These are phyloP conservation scores for Thamnaconus septentrionalis DNA, from an alignment of 2,113 vertebrate species.

Conservation along the genomic window DNA sequence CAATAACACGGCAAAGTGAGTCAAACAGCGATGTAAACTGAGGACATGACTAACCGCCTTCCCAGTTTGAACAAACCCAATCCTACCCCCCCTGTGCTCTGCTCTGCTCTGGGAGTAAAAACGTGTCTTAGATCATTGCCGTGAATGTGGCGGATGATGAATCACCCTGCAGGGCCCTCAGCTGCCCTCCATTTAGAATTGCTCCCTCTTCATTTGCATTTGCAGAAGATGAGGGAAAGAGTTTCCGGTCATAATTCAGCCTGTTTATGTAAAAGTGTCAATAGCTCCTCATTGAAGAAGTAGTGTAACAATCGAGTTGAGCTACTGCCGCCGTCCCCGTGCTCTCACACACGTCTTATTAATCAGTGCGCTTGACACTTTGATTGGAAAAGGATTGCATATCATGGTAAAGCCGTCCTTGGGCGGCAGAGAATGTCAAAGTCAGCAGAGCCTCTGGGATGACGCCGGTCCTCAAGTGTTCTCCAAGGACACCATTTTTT, in stretches of 20 bases:
- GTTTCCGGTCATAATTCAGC: slow-evolving; percentile 35
- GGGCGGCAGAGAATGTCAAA: slow-evolving; percentile 21
- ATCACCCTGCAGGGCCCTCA: slow-evolving; percentile 21
- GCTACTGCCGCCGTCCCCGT: neutral
- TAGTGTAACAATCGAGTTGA: slow-evolving; percentile 4
- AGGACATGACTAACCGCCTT: slow-evolving; percentile 1
- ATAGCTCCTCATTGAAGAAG: slow-evolving; percentile 17
- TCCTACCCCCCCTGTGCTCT: slow-evolving; percentile 16
- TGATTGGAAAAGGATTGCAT: slow-evolving; percentile 20
- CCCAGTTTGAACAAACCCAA: neutral
- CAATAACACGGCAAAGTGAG: no score
- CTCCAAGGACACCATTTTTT: neutral
- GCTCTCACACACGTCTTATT: slow-evolving; percentile 7
- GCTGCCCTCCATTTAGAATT: slow-evolving; percentile 29
- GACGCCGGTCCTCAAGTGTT: slow-evolving; percentile 5
- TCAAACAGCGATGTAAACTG: neutral
- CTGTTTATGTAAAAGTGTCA: slow-evolving; percentile 31
- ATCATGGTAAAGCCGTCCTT: neutral
- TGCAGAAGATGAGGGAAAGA: slow-evolving; percentile 24
- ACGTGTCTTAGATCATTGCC: neutral
- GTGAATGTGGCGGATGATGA: slow-evolving; percentile 22
- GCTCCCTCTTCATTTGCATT: slow-evolving; percentile 37
- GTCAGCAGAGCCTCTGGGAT: no score
- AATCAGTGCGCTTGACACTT: slow-evolving; percentile 36
- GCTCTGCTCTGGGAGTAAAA: neutral